These are phyloP conservation scores for Zoroaster sp. DNA, from an alignment of 53 echinoderm and acorn worm species.

Conservation along the genomic window DNA sequence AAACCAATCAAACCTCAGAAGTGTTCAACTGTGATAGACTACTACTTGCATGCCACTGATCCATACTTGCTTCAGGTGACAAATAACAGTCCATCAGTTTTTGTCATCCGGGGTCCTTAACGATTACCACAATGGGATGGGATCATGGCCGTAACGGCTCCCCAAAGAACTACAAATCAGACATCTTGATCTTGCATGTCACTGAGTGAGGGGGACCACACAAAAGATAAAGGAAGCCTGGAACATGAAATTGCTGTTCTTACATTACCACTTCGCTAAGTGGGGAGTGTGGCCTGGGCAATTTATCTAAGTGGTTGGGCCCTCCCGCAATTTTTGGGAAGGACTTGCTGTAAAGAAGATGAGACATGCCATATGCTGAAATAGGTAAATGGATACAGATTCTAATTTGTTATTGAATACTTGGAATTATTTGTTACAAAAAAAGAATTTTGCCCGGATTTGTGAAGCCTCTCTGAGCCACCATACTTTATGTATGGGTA, in stretches of 20 bases:
- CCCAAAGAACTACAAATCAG: neutral
- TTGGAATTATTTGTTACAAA: neutral
- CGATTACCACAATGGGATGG: neutral
- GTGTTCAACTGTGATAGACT: too few relatives aligned
- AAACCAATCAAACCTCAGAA: too few relatives aligned
- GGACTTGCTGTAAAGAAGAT: neutral
- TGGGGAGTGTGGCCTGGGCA: conserved; percentile 10
- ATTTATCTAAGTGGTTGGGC: conserved; percentile 19
- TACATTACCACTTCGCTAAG: neutral
- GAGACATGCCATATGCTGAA: neutral
- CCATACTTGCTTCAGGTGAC: neutral
- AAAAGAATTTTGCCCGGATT: too few relatives aligned
- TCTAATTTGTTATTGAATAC: neutral
- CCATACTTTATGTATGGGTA: too few relatives aligned
- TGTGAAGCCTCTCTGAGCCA: too few relatives aligned
- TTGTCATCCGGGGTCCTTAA: neutral
- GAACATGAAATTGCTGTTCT: neutral
- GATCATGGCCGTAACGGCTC: neutral
- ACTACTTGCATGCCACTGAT: too few relatives aligned
- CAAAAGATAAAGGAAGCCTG: too few relatives aligned
- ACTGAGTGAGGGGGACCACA: neutral
- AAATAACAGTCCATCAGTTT: neutral
- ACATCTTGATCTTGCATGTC: neutral
- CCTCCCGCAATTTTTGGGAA: neutral
- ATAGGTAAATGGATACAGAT: neutral